Conservation (phyloP, 92 coral and sea anemone species). For the Isaurus tuberculatus region DNA sequence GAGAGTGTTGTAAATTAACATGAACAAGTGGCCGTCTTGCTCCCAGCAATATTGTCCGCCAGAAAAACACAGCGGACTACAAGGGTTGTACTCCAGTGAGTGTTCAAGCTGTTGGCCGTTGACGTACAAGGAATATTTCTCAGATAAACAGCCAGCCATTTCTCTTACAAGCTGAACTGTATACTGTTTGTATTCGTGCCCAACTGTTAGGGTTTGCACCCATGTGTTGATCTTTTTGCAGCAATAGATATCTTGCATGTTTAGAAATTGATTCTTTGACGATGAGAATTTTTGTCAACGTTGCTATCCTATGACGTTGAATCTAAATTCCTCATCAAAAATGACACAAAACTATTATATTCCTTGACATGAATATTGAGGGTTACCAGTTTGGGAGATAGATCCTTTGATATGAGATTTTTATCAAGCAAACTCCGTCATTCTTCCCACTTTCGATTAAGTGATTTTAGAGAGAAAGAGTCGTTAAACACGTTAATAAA, state of each 20-base stretch:
- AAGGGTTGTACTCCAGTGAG: conserved; percentile 55
- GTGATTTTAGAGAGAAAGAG: neutral
- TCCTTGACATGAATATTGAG: neutral
- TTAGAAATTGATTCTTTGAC: neutral
- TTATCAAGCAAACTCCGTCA: conserved; percentile 13
- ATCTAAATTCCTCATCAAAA: neutral
- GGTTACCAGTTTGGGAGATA: conserved; percentile 22
- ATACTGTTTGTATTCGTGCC: conserved; percentile 58
- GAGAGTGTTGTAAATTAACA: conserved; percentile 60
- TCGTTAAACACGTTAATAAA: neutral
- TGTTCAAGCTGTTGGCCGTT: conserved; percentile 64
- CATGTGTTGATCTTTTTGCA: conserved; percentile 37
- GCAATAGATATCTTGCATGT: conserved; percentile 39
- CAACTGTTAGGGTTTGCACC: conserved; percentile 32
- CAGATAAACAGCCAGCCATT: conserved; percentile 61
- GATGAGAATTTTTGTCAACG: no score
- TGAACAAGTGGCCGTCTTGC: conserved; percentile 67
- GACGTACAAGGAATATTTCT: conserved; percentile 62
- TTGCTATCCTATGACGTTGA: neutral
- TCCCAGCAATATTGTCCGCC: conserved; percentile 71
- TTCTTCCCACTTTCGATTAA: conserved; percentile 37
- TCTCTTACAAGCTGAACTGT: conserved; percentile 62
- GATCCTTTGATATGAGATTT: conserved; percentile 23
- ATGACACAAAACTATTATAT: neutral
- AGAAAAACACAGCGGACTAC: conserved; percentile 72